Evolutionary conservation across 2,797 vertebrate species (phyloP), one percentile per base, ranked within the genome.

Genomic region (Tamandua tetradactyla): DNA sequence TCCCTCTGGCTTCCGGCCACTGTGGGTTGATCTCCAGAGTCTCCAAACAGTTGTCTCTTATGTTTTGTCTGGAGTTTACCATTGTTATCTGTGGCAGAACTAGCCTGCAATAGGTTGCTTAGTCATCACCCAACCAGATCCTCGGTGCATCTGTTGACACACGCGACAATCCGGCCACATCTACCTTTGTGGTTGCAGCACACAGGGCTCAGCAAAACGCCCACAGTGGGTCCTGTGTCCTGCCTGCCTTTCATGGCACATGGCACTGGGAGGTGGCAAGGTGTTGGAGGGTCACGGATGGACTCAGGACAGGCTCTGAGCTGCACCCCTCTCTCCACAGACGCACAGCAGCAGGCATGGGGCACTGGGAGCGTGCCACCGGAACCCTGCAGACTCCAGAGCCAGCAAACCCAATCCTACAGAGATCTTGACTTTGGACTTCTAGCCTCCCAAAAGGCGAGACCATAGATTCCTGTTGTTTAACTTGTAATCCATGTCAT

Each of bases 1-100:
- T 87, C 40, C 10, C n/a, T 69, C 23, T 68, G 49, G n/a, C 72
- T 76, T 75, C 80, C 40, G 32, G 18, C 20, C 35, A n/a, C 59
- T 74, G 37, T 61, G 1, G 25, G 62, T 64, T 74, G 57, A 52
- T 86, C 27, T 32, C 68, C n/a, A 37, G 27, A 57, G 57, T 22
- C 52, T 80, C 78, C 35, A 75, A 62, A 75, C n/a, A 86, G n/a
- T 87, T 79, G 78, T 68, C 57, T 69, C 88, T 92, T 42, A n/a
- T 69, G 22, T 85, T 91, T 83, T 88, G 37, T 87, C 87, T 75
- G 55, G 72, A 79, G 42, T 35, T 68, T 52, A 27, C 59, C 42
- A 37, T 40, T 88, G 64, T 42, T 55, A 62, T 68, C 52, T 88
- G 17, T 55, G 40, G 59, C 62, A 87, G 88, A 80, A 18, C 47